Evolutionary conservation across 2,888 invertebrate genomes (phyloP), one percentile per base, ranked within the genome.

Genomic region (Diadromus collaris): DNA sequence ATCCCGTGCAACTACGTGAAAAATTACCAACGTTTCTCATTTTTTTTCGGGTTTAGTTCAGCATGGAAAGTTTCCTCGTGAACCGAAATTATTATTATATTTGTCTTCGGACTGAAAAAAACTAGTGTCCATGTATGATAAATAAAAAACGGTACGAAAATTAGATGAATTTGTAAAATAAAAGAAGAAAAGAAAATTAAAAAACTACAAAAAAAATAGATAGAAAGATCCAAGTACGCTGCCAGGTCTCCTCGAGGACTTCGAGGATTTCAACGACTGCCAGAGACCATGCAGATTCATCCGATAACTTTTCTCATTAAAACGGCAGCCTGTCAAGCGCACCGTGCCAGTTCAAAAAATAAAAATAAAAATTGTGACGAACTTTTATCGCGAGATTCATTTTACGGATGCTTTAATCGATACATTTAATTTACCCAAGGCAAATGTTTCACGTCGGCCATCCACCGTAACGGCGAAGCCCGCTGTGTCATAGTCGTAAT

Each of bases 401-500:
- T 44, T 46, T 4, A 29, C 19, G 19, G 41, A 46, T 64, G n/a
- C 24, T 64, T 34, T 32, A 44, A 41, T 41, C 19, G 38, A 24
- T 44, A 56, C 19, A 21, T 68, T 68, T 27, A 63, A 64, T 32
- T 63, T 72, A 64, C 41, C 21, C 21, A 29, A 63, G 54, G 61
- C 54, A 60, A 44, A 38, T 27, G 58, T 24, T 21, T 9, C 24
- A 21, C 10, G 27, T 16, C 29, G 16, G 2, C 16, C 29, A 56
- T 24, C 21, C 68, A 58, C 67, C 48, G 51, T 34, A 54, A 64
- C 63, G 65, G 63, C 54, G 76, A 44, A 44, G 34, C 60, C 44
- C 54, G 54, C 48, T 44, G 32, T 73, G 69, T 56, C 58, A 34
- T 67, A 46, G 68, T 76, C 64, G 68, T 76, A 79, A 79, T 79